A percentile compares a stretch with the other conserved stretches of the same genome.
phyloP scores from a whole-genome alignment of 2,888 invertebrate genomes.

The Cosmorhoe ocellata region DNA sequence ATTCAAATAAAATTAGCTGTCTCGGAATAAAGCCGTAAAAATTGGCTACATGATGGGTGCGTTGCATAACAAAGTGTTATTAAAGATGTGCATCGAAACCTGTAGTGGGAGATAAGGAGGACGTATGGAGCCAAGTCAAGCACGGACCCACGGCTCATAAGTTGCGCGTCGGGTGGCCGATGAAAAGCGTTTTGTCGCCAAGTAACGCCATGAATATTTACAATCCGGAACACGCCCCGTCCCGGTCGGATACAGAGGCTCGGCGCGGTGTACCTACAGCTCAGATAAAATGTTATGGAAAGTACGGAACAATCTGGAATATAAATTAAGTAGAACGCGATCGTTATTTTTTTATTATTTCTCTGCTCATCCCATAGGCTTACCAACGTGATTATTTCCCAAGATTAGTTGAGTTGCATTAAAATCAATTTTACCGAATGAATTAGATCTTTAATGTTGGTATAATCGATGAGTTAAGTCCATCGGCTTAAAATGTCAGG shows the following conservation, averaged over 20 bases:
- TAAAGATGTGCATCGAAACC: slow-evolving; percentile 37
- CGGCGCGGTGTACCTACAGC: slow-evolving; percentile 24
- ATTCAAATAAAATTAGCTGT: slow-evolving; percentile 65
- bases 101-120: slow-evolving; percentile 12
- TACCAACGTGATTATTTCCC: slow-evolving; percentile 19
- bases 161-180: slow-evolving; percentile 73
- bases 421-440: slow-evolving; percentile 30
- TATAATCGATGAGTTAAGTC: slow-evolving; percentile 63
- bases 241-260: slow-evolving; percentile 35
- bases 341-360: slow-evolving; percentile 24
- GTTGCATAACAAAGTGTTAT: slow-evolving; percentile 47
- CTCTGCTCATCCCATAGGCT: slow-evolving; percentile 15
- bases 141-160: slow-evolving; percentile 53
- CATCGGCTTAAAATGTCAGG: slow-evolving; percentile 71
- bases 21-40: slow-evolving; percentile 56
- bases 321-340: slow-evolving; percentile 22
- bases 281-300: slow-evolving; percentile 36
- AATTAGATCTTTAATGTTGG: slow-evolving; percentile 55
- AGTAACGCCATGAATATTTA: slow-evolving; percentile 72
- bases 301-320: slow-evolving; percentile 27
- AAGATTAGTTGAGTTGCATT: slow-evolving; percentile 26
- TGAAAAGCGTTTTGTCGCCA: slow-evolving; percentile 69
- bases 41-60: slow-evolving; percentile 44
- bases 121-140: slow-evolving; percentile 53
- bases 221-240: slow-evolving; percentile 54